Conservation (phyloP, 2,888 invertebrate genomes). For the Podotricha telesiphe region DNA sequence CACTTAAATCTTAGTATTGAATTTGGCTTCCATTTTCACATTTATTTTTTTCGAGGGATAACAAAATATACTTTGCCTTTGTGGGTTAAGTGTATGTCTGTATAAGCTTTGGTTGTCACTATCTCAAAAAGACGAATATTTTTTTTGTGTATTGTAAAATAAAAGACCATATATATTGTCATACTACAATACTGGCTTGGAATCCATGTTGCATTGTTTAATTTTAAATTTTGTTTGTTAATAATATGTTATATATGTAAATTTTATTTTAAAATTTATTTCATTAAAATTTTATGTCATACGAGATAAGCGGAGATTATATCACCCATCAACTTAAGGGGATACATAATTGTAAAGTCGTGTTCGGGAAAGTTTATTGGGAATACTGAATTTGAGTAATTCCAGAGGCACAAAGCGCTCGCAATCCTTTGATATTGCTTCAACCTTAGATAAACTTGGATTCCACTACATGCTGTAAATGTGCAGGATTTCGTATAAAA, state of each 20-base stretch:
- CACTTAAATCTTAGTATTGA: too few species aligned
- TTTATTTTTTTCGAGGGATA: too few species aligned
- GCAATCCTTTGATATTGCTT: conserved; percentile 62
- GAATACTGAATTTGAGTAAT: conserved; percentile 51
- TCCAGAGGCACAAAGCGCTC: conserved; percentile 55
- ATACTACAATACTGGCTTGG: too few species aligned
- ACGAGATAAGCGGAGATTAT: conserved; percentile 15
- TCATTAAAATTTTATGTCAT: background rate
- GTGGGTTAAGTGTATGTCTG: too few species aligned
- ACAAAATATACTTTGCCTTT: too few species aligned
- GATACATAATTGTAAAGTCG: conserved; percentile 42
- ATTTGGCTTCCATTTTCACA: too few species aligned
- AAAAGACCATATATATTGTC: too few species aligned
- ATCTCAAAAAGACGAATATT: too few species aligned
- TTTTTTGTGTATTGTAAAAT: too few species aligned
- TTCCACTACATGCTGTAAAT: conserved; percentile 18
- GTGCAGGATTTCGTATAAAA: background rate
- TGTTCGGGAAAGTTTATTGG: conserved; percentile 53
- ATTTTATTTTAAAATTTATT: background rate
- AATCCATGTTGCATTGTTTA: too few species aligned
- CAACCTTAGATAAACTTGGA: conserved; percentile 47
- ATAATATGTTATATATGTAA: background rate
- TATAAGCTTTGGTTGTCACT: too few species aligned
- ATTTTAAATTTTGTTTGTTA: background rate
- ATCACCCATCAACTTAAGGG: conserved; percentile 34